Conservation (phyloP, 2,113 vertebrate species). For the Leucopternis melanops region DNA sequence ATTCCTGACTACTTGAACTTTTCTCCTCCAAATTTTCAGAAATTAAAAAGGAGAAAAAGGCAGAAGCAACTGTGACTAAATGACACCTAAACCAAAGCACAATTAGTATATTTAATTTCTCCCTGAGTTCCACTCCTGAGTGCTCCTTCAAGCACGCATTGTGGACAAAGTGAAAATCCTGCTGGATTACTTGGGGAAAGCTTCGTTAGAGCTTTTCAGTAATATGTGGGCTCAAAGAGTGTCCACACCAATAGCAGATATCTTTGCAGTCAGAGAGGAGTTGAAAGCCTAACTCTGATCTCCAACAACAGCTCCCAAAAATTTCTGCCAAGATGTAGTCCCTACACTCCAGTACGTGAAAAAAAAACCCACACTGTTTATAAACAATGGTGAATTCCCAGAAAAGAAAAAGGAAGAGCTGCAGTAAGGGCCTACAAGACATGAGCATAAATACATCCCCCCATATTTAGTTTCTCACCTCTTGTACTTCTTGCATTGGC, state of each 20-base stretch:
- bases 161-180: neutral
- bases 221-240: neutral
- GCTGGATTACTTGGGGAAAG: neutral
- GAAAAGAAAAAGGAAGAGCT: neutral
- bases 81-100: neutral
- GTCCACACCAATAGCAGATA: neutral
- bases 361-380: fast-evolving
- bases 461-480: neutral
- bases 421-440: neutral
- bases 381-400: neutral
- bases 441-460: neutral
- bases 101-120: neutral
- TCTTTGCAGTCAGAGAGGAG: neutral
- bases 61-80: neutral
- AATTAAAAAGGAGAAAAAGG: neutral
- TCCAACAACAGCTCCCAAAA: neutral
- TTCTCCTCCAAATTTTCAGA: neutral
- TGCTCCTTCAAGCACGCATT: neutral
- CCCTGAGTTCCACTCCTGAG: neutral
- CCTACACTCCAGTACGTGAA: neutral
- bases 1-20: neutral
- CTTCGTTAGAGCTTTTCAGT: neutral
- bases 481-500: neutral
- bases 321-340: neutral
- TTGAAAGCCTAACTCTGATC: neutral